Evolutionary conservation across 2,797 vertebrate genomes (phyloP), one percentile per base, ranked within the genome.

Genomic region (Anniella stebbinsi): DNA sequence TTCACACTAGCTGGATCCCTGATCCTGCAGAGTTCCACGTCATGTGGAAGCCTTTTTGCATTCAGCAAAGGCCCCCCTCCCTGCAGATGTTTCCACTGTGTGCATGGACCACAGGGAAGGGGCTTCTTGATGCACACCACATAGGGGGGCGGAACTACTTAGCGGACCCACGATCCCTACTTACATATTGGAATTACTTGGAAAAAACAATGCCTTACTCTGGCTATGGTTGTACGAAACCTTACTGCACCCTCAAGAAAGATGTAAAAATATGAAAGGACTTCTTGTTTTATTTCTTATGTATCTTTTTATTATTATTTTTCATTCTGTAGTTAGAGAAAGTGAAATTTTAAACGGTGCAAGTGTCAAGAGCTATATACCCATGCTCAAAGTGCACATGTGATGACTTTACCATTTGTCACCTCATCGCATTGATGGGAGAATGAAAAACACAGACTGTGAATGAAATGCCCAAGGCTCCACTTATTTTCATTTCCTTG

Each of bases 281-380:
- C 60, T 86, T 36, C 21, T 76, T 18, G 9, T 77, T 80, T 87
- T 23, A 80, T 87, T 87, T 70, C 63, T 87, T 69, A 87, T 36
- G 41, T 10, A 51, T 67, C n/a, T 15, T 41, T 87, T 38, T 30
- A 48, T 78, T 9, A 54, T 54, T 54, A 54, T 54, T 25, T 15
- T 80, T 69, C 23, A 87, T 72, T 48, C 38, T 25, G 18, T 63
- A 82, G 48, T 82, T 83, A 75, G 18, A 73, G 69, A 82, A 36
- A 82, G 21, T 63, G 17, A 73, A 83, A 75, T 45, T 73, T 75
- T n/a, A 81, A 82, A 72, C 38, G n/a, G 87, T 88, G 38, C 45
- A 45, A 82, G 30, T 88, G 80, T 83, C 87, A 88, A 75, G 80
- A 88, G 30, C 7, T 48, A 88, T 83, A 75, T 73, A 48, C 38